Conservation (phyloP, 2,113 vertebrate genomes). For the Ptyas mucosa region DNA sequence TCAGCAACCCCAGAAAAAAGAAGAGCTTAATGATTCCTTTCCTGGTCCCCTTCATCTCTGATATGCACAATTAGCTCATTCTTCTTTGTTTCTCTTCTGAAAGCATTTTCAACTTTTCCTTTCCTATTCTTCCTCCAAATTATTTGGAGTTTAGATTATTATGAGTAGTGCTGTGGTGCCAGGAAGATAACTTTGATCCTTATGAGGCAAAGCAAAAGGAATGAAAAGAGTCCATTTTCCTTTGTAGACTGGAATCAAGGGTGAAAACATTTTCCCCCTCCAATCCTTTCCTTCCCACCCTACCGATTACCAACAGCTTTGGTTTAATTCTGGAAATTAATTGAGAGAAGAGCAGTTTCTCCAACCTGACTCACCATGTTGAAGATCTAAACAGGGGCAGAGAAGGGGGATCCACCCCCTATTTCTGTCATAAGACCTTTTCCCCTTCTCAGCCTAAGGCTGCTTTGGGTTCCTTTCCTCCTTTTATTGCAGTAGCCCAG, state of each 20-base stretch:
- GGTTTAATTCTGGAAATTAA: not conserved
- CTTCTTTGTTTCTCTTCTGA: not conserved
- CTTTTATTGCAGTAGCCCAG: not conserved
- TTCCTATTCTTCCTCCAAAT: not conserved
- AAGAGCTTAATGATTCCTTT: not conserved
- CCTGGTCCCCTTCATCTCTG: not conserved
- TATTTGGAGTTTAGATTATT: not conserved
- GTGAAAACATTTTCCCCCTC: not conserved
- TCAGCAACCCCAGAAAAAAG: slow-evolving; percentile 3
- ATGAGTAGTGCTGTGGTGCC: not conserved
- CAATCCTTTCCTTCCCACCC: not conserved
- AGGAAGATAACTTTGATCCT: not conserved
- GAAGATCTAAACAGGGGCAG: not conserved
- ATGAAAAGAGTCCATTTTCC: not conserved
- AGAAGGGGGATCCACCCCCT: not conserved
- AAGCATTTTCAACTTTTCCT: not conserved
- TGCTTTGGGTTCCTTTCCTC: not conserved
- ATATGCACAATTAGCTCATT: not conserved
- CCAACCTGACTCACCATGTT: not conserved
- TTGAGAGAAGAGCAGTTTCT: not conserved
- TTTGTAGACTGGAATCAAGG: not conserved
- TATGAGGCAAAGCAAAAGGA: not conserved
- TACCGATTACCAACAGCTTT: not conserved
- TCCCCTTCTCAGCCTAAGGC: not conserved
- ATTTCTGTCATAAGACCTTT: not conserved